phyloP scores from a whole-genome alignment of 37 sponge, comb jelly and placozoan genomes.

The Theonella swinhoei region DNA sequence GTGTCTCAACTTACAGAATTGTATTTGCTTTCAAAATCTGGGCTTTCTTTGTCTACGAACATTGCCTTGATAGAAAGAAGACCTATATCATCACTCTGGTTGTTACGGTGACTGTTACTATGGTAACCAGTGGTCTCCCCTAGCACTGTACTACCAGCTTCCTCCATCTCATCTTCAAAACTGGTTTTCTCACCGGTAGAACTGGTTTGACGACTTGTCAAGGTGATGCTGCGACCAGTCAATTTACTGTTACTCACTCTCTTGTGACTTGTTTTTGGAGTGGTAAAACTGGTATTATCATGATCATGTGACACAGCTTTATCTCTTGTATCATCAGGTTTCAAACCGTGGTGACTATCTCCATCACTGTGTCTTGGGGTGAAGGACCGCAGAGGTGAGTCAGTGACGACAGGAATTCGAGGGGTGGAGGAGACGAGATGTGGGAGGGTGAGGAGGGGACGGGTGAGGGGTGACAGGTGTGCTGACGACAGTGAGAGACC shows the following conservation, averaged over 20 bases:
- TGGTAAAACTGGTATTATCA: background rate
- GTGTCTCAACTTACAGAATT: constrained; percentile 61
- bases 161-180: background rate
- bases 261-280: background rate
- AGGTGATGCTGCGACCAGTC: no score
- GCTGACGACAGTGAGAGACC: constrained; percentile 9
- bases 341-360: background rate
- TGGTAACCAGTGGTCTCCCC: background rate
- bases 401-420: background rate
- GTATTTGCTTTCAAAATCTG: constrained; percentile 53
- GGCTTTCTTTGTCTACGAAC: constrained; percentile 42
- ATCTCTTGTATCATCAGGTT: background rate
- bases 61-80: constrained; percentile 66
- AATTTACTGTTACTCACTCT: background rate
- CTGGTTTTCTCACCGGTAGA: background rate
- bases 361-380: background rate
- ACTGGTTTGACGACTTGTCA: no score
- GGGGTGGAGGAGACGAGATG: constrained; percentile 64
- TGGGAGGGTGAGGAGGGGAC: constrained; percentile 39
- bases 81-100: constrained; percentile 12
- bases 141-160: background rate
- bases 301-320: background rate
- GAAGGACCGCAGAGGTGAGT: constrained; percentile 77
- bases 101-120: background rate
- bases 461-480: constrained; percentile 10